Evolutionary conservation across 23 tunicate species (phyloP).

Genomic region (Styela plicata): DNA sequence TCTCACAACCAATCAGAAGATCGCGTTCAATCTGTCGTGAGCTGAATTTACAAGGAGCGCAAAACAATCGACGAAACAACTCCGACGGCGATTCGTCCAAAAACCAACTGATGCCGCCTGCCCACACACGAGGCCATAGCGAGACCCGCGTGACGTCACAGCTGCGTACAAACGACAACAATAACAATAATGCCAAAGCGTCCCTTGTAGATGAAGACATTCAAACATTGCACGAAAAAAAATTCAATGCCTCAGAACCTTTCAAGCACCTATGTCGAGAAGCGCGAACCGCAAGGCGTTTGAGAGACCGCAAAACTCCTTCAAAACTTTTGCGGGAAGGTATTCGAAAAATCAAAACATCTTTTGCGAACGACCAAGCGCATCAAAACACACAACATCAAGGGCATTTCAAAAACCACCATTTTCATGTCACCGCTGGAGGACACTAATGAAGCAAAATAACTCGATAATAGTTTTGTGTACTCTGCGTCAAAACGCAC

Average conservation of each 20-base stretch:
- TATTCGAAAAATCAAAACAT: conserved; percentile 45
- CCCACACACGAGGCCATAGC: neutral
- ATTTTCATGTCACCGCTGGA: conserved; percentile 29
- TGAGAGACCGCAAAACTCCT: conserved; percentile 45
- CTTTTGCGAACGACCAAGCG: conserved; percentile 38
- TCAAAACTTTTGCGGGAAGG: conserved; percentile 51
- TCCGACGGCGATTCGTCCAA: neutral
- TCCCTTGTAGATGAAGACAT: neutral
- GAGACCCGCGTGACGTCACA: conserved; percentile 1
- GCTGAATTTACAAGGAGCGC: neutral
- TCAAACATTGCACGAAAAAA: conserved; percentile 37
- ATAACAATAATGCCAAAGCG: neutral
- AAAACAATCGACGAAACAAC: conserved; percentile 9
- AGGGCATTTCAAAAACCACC: neutral
- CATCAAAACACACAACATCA: conserved; percentile 24
- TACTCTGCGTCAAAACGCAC: no score
- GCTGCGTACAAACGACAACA: neutral
- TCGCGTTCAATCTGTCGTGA: neutral
- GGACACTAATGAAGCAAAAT: neutral
- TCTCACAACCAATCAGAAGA: neutral
- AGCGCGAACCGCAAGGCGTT: conserved; percentile 25
- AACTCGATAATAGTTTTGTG: no score
- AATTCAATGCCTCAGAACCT: conserved; percentile 68
- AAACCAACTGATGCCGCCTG: neutral
- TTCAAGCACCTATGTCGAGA: conserved; percentile 71